Conservation (phyloP, 53 echinoderm and acorn worm genomes). For the Actinopyga echinites region DNA sequence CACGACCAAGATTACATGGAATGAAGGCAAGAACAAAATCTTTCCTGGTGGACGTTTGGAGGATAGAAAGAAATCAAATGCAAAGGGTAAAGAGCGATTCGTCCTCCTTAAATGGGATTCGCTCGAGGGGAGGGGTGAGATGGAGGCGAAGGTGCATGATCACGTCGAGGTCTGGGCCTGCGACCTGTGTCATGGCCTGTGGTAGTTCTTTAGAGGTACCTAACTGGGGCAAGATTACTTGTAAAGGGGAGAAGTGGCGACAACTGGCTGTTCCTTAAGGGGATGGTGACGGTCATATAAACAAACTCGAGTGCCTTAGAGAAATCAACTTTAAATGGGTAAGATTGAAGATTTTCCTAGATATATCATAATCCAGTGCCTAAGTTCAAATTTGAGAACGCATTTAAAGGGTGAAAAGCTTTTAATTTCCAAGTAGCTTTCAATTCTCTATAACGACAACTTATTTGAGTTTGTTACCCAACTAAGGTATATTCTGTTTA, state of each 20-base stretch:
- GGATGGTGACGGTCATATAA: neutral
- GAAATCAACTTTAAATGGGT: neutral
- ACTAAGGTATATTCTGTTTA: too few species aligned
- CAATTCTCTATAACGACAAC: too few species aligned
- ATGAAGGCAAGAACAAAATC: too few species aligned
- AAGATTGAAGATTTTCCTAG: too few species aligned
- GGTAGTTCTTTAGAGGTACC: neutral
- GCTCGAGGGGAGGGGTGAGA: neutral
- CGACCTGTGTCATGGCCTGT: neutral
- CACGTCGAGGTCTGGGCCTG: neutral
- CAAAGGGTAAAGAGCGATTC: too few species aligned
- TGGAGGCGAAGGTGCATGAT: constrained; percentile 14
- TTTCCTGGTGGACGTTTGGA: too few species aligned
- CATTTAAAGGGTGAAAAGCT: too few species aligned
- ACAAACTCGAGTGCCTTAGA: constrained; percentile 1
- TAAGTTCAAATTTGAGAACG: too few species aligned
- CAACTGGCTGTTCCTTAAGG: neutral
- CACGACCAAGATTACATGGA: neutral
- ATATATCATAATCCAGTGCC: too few species aligned
- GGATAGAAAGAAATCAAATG: too few species aligned
- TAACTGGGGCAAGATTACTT: neutral
- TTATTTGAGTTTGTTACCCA: too few species aligned
- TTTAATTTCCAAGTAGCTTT: too few species aligned
- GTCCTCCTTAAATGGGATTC: neutral
- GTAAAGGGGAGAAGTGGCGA: neutral